Evolutionary conservation across 2,888 invertebrate species (phyloP).

Genomic region (Saturnia japonica): DNA sequence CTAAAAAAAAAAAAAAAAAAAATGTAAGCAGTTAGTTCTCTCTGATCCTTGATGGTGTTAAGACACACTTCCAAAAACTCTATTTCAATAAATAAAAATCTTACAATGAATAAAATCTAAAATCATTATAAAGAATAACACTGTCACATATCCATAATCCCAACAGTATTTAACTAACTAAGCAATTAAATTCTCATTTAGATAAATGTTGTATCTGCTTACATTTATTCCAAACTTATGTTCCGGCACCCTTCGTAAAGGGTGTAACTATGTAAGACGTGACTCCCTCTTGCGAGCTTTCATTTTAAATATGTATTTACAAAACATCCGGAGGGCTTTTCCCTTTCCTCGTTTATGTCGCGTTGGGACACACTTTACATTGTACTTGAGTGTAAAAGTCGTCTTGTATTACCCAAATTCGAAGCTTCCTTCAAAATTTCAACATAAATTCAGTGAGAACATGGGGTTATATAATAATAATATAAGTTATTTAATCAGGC

Average conservation of each 20-base stretch:
- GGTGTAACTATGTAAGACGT: neutral
- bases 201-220: neutral
- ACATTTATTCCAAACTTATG: slow-evolving; percentile 1
- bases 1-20: too few relatives aligned
- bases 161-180: neutral
- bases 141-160: too few relatives aligned
- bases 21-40: too few relatives aligned
- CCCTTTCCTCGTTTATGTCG: slow-evolving; percentile 16
- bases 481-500: too few relatives aligned
- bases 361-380: slow-evolving; percentile 6
- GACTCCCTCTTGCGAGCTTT: slow-evolving; percentile 11
- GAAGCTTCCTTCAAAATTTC: neutral
- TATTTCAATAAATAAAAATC: too few relatives aligned
- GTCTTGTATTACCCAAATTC: slow-evolving; percentile 3
- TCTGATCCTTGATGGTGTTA: too few relatives aligned
- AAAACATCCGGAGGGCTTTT: slow-evolving; percentile 18
- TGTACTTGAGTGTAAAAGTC: slow-evolving; percentile 1
- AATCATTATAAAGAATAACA: too few relatives aligned
- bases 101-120: too few relatives aligned
- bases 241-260: slow-evolving; percentile 1
- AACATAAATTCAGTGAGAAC: neutral
- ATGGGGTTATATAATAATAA: neutral
- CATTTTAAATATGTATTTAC: slow-evolving; percentile 22
- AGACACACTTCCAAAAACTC: too few relatives aligned
- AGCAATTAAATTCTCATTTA: neutral